A percentile compares a stretch with the other conserved stretches of the same genome.
Evolutionary conservation across 2,113 vertebrate genomes (phyloP).

Genomic region (Pygoscelis adeliae): DNA sequence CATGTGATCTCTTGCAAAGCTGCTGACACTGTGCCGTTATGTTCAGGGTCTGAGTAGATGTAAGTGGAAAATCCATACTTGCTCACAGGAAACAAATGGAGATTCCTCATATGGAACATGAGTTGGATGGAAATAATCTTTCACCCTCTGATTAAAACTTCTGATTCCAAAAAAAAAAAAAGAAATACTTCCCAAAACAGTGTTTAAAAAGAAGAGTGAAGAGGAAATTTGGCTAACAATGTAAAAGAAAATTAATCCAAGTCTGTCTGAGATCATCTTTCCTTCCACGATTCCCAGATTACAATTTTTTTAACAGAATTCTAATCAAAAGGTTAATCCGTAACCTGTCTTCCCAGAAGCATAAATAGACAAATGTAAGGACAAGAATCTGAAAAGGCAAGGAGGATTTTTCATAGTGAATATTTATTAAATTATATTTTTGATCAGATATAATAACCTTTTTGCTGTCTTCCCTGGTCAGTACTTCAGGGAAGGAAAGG

Average conservation of each 20-base stretch:
- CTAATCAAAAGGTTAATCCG: not conserved
- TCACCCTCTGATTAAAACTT: conserved; percentile 7
- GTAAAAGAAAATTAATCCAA: not conserved
- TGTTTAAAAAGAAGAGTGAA: not conserved
- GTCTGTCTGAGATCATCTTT: not conserved
- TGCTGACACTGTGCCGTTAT: conserved; percentile 9
- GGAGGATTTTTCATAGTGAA: not conserved
- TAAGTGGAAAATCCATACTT: conserved; percentile 69
- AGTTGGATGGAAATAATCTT: conserved; percentile 67
- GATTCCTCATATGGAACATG: conserved; percentile 59
- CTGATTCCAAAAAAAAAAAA: not conserved
- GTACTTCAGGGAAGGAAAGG: not conserved
- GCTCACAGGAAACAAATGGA: conserved; percentile 71
- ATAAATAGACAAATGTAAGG: not conserved
- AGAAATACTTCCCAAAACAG: not conserved
- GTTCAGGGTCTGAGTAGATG: conserved; percentile 59
- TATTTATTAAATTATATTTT: not conserved
- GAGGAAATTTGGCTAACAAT: not conserved
- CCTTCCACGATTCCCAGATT: not conserved
- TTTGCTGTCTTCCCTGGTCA: not conserved
- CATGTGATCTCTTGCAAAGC: conserved; percentile 21
- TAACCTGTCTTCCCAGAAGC: not conserved
- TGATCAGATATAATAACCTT: not conserved
- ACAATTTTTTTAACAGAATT: not conserved
- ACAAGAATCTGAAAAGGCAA: not conserved